Evolutionary conservation across 2,888 invertebrate species (phyloP).

Genomic region (Lasioglossum zephyrum): DNA sequence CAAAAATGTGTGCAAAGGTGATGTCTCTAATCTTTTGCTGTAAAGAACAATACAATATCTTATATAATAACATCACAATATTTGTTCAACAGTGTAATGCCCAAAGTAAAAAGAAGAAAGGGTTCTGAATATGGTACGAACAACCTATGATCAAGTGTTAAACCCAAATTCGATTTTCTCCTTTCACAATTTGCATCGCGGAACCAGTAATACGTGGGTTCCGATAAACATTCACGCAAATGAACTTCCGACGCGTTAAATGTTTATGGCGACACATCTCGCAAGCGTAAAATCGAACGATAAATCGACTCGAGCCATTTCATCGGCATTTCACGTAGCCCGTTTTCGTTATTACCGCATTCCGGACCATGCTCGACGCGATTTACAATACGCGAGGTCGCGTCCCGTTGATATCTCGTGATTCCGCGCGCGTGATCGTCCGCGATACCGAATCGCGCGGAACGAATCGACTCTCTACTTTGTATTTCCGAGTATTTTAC

Average conservation of each 20-base stretch:
- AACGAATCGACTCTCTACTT: constrained; percentile 52
- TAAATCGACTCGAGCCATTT: constrained; percentile 49
- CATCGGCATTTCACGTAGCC: constrained; percentile 31
- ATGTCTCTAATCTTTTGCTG: too few relatives aligned
- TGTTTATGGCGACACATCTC: constrained; percentile 37
- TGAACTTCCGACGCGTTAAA: constrained; percentile 18
- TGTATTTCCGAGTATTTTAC: constrained; percentile 63
- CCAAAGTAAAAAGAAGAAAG: neutral
- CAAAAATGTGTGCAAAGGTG: too few relatives aligned
- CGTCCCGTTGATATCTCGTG: constrained; percentile 10
- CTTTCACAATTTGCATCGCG: neutral
- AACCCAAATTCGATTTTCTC: neutral
- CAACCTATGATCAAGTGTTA: neutral
- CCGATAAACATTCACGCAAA: neutral
- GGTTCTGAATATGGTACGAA: neutral
- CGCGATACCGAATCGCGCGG: neutral
- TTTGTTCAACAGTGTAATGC: neutral
- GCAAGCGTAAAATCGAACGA: constrained; percentile 23
- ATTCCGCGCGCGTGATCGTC: constrained; percentile 2
- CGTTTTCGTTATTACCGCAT: constrained; percentile 42
- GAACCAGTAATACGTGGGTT: neutral
- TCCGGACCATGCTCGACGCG: constrained; percentile 4
- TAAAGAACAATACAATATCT: too few relatives aligned
- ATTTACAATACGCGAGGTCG: constrained; percentile 23
- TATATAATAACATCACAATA: too few relatives aligned